Evolutionary conservation across 2,888 invertebrate species (phyloP).

Genomic region (Athripsodes cinereus): DNA sequence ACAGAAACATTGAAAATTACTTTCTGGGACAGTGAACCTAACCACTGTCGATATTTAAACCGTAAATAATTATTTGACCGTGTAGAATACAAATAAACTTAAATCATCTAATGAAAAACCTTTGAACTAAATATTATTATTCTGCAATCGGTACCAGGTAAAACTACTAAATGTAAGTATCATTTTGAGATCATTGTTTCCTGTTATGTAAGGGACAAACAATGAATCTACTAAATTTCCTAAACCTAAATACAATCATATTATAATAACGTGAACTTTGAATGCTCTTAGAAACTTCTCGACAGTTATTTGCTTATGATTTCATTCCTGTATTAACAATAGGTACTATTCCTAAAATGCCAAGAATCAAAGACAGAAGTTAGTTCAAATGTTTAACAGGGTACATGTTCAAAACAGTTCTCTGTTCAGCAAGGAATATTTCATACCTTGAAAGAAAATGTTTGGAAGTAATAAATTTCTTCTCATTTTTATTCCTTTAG

Average conservation of each 20-base stretch:
- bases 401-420: too few relatives aligned
- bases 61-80: neutral
- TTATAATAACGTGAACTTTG: neutral
- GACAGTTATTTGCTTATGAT: neutral
- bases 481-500: too few relatives aligned
- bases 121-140: conserved; percentile 17
- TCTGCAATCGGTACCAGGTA: conserved; percentile 25
- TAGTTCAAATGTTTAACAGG: too few relatives aligned
- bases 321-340: neutral
- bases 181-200: conserved; percentile 17
- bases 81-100: neutral
- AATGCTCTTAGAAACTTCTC: neutral
- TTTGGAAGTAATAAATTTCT: too few relatives aligned
- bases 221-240: neutral
- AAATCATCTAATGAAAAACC: conserved; percentile 26
- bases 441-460: too few relatives aligned
- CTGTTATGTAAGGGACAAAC: neutral
- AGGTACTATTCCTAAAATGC: too few relatives aligned
- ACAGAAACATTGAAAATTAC: too few relatives aligned
- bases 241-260: neutral
- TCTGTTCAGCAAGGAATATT: too few relatives aligned
- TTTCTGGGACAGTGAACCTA: too few relatives aligned
- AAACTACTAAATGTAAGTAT: conserved; percentile 17
- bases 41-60: too few relatives aligned
- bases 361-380: too few relatives aligned